Percentiles rank a stretch among this genome's conserved stretches.
Conservation (phyloP, 2,113 vertebrate genomes). For the Tiliqua scincoides region DNA sequence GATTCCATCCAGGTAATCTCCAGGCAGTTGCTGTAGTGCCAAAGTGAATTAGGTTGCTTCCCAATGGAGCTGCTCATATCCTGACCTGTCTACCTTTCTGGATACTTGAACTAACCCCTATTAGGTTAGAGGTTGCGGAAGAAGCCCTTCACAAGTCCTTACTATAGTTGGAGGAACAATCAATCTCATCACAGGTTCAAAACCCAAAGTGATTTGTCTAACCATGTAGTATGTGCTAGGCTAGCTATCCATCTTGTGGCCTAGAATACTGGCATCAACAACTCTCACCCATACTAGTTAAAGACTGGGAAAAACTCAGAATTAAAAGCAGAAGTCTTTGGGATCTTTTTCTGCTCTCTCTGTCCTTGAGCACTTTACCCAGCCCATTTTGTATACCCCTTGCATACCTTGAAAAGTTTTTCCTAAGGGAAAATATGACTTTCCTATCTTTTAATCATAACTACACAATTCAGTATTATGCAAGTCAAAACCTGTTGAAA, state of each 20-base stretch:
- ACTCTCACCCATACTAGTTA: background rate
- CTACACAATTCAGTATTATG: conserved; percentile 48
- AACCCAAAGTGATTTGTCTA: background rate
- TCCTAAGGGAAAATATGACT: conserved; percentile 9
- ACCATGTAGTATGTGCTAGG: background rate
- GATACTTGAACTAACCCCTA: background rate
- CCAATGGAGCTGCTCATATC: background rate
- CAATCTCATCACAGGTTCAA: background rate
- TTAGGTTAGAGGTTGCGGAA: background rate
- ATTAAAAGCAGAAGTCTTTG: conserved; percentile 6
- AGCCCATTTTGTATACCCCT: conserved; percentile 55
- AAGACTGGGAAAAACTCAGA: background rate
- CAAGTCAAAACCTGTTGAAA: conserved; percentile 65
- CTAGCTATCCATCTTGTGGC: background rate
- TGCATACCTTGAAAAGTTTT: conserved; percentile 39
- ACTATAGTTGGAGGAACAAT: no score
- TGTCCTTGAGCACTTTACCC: conserved; percentile 23
- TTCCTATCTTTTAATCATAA: conserved; percentile 64
- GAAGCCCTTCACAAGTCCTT: no score
- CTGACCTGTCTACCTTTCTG: background rate
- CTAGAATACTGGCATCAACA: background rate
- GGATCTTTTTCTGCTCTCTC: conserved; percentile 21
- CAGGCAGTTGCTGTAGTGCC: background rate
- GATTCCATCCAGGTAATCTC: background rate
- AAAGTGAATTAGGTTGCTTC: background rate